Conservation (phyloP, 2,888 invertebrate genomes). For the Cephus runcator region DNA sequence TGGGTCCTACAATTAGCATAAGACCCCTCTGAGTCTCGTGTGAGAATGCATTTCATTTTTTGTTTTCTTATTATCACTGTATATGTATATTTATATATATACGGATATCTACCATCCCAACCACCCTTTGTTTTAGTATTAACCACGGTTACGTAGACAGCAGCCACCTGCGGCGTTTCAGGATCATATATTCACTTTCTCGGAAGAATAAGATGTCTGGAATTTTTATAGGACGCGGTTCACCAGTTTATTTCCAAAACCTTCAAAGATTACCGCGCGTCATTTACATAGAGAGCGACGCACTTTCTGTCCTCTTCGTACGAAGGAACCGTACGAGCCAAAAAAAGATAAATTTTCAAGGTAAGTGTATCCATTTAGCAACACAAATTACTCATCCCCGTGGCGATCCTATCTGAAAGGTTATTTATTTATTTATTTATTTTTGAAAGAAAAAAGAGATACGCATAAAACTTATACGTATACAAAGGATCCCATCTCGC, state of each 20-base stretch:
- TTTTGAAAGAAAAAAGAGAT: neutral
- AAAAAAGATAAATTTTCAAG: neutral
- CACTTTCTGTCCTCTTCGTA: conserved; percentile 23
- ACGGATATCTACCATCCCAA: neutral
- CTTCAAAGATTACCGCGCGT: neutral
- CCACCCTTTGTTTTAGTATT: neutral
- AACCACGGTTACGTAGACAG: neutral
- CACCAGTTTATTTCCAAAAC: neutral
- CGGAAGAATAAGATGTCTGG: conserved; percentile 51
- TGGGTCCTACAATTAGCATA: neutral
- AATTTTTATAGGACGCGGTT: conserved; percentile 38
- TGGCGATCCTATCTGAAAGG: neutral
- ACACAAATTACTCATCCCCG: conserved; percentile 48
- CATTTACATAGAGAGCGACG: conserved; percentile 12
- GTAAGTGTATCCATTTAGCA: conserved; percentile 45
- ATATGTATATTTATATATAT: neutral
- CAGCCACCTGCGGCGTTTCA: conserved; percentile 13
- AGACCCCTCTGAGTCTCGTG: neutral
- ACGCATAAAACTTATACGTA: neutral
- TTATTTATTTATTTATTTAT: neutral
- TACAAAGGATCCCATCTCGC: neutral
- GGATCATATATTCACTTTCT: conserved; percentile 29
- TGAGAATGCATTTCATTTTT: neutral
- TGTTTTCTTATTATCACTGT: neutral
- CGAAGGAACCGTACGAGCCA: neutral